Evolutionary conservation across 2,888 invertebrate species (phyloP), one percentile per base, ranked within the genome.

Genomic region (Antitype chi): DNA sequence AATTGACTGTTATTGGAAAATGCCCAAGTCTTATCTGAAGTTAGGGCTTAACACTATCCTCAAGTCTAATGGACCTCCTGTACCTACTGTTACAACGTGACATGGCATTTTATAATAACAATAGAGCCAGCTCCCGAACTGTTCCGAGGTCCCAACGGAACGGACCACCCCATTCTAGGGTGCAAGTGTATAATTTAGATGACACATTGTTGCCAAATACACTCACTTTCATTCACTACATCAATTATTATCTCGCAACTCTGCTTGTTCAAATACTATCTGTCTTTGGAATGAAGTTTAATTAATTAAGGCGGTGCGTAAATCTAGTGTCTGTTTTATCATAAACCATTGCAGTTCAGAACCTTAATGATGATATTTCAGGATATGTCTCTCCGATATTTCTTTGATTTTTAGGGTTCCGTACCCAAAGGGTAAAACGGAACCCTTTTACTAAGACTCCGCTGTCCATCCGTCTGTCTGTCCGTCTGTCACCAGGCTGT

Each of bases 21-120:
- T 57, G 6, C 9, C 55, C 6, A 28, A 25, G n/a, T 57, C n/a
- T 9, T 25, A 53, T 53, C 43, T 32, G 6, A 66, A 67, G 5
- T 53, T 13, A 74, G 43, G 17, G 20, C 15, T 71, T 77, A 60
- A 53, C 38, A 72, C 25, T 73, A 74, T 71, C 47, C 52, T 53
- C 13, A 77, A 32, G 49, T 60, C 15, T 57, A 68, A 83, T 80
- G 85, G 47, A 28, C 89, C 73, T 90, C 84, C 70, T 90, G 91
- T 94, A 90, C 32, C 32, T 32, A 32, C 93, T 76, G 82, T 89
- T 83, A 90, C 91, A 91, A 85, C 90, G 90, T 92, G 94, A 94
- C 92, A 95, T 94, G 94, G 92, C 94, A 94, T 96, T 96, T 96
- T 96, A 96, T 95, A 96, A 95, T 95, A 96, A 95, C 96, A 96